Evolutionary conservation across 2,888 invertebrate genomes (phyloP), one percentile per base, ranked within the genome.

Genomic region (Drosophila neotestacea): DNA sequence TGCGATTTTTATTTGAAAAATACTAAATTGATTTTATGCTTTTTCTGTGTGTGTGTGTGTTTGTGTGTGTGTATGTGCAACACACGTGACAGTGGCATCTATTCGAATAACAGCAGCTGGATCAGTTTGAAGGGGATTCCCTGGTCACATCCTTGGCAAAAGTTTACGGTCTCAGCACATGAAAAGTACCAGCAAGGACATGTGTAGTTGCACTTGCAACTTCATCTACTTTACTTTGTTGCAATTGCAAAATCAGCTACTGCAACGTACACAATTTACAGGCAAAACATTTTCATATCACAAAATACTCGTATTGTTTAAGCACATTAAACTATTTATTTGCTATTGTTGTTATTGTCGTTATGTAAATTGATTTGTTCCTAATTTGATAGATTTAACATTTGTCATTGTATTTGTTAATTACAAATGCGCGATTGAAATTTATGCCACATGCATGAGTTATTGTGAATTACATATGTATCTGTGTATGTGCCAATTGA

Each of bases 1-100:
- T 82, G 69, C 61, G 72, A 78, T 63, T 83, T 78, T 80, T 85
- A 82, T 85, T 85, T 78, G 83, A 68, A 79, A 82, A 75, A 78
- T 63, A 75, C 72, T 51, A 79, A 78, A 78, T 84, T 85, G 84
- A 87, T 85, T 85, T 68, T 66, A 74, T 71, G 68, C 56, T 56
- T 66, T 70, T 36, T 63, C 62, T 67, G 41, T 22, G 2, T 3
- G 22, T 22, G 22, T 3, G 22, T 22, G 22, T 22, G 22, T 3
- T 1, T 22, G 22, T 16, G 1, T 16, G 16, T 22, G 22, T 22
- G 22, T 22, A 2, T 51, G 46, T 46, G 65, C 36, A 34, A 46
- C 52, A 63, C 34, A 56, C 48, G 47, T 42, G 16, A n/a, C 39
- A 42, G 28, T 34, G 11, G 7, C 16, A 41, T 7, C 38, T 13